Percentiles rank a stretch among this genome's conserved stretches.
phyloP scores from a whole-genome alignment of 2,888 invertebrate species.

The Lycophotia porphyrea region DNA sequence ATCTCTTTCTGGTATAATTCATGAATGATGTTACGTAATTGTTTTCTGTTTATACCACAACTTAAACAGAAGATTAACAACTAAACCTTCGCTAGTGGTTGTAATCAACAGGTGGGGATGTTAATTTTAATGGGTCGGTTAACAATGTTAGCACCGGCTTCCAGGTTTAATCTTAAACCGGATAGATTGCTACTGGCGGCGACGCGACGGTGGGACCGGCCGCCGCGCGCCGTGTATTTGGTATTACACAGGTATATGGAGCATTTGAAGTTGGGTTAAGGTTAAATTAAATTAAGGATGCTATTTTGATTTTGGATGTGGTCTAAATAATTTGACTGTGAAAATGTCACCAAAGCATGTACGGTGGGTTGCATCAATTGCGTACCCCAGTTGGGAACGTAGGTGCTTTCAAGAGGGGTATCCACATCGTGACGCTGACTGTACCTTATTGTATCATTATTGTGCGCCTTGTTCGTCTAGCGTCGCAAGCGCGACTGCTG shows the following conservation, averaged over 20 bases:
- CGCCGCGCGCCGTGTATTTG: neutral
- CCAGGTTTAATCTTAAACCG: constrained; percentile 68
- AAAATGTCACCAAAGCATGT: neutral
- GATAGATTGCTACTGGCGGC: constrained; percentile 66
- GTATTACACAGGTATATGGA: constrained; percentile 11
- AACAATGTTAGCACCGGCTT: constrained; percentile 72
- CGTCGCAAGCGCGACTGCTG: no score
- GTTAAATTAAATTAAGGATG: constrained; percentile 23
- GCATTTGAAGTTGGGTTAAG: constrained; percentile 12
- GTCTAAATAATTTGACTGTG: neutral
- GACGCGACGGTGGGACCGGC: constrained; percentile 7
- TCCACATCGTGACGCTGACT: no score
- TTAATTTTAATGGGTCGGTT: constrained; percentile 75
- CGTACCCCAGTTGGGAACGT: no score
- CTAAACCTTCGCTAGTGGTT: constrained; percentile 43
- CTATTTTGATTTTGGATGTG: neutral
- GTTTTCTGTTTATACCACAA: neutral
- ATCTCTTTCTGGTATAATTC: no score
- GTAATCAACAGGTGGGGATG: constrained; percentile 74
- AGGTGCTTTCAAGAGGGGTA: no score
- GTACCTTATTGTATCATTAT: no score
- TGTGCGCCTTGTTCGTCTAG: no score
- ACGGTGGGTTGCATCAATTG: no score
- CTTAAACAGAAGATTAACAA: constrained; percentile 30
- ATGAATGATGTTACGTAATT: neutral